Evolutionary conservation across 53 echinoderm and acorn worm genomes (phyloP).

Genomic region (Stichopus horrens): DNA sequence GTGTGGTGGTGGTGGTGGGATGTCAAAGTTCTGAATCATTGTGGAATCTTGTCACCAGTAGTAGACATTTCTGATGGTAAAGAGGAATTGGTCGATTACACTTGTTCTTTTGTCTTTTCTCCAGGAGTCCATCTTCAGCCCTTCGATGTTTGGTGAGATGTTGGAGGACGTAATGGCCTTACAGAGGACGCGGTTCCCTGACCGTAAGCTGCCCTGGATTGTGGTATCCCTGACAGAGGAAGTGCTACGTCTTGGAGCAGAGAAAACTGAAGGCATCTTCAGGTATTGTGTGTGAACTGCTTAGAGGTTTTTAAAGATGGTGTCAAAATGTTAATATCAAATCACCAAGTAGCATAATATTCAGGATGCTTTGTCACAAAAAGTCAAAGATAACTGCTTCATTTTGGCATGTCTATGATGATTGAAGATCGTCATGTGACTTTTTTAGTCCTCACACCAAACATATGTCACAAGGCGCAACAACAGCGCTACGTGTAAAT

Average conservation of each 20-base stretch:
- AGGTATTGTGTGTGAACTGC: slow-evolving; percentile 56
- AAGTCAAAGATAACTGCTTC: too few relatives aligned
- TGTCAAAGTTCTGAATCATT: too few relatives aligned
- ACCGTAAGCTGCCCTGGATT: slow-evolving; percentile 65
- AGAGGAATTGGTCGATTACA: not conserved
- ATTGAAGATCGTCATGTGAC: too few relatives aligned
- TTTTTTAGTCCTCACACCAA: too few relatives aligned
- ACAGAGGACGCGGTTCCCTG: slow-evolving; percentile 89
- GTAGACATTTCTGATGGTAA: too few relatives aligned
- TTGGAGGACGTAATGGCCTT: slow-evolving; percentile 97
- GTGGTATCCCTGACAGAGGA: slow-evolving; percentile 86
- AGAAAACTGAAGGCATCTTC: slow-evolving; percentile 93
- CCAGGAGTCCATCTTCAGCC: slow-evolving; percentile 88
- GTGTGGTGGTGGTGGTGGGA: too few relatives aligned
- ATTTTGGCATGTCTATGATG: too few relatives aligned
- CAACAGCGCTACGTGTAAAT: too few relatives aligned
- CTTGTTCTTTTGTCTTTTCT: not conserved
- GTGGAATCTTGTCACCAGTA: too few relatives aligned
- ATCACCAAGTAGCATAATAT: too few relatives aligned
- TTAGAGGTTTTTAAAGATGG: not conserved
- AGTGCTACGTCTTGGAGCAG: slow-evolving; percentile 76
- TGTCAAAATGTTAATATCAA: not conserved
- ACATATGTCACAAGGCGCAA: too few relatives aligned
- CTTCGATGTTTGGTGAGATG: slow-evolving; percentile 94
- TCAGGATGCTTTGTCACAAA: too few relatives aligned